A percentile compares a stretch with the other conserved stretches of the same genome.
These are phyloP conservation scores for Muricea muricata DNA, from an alignment of 92 coral and sea anemone species.

Conservation along the genomic window DNA sequence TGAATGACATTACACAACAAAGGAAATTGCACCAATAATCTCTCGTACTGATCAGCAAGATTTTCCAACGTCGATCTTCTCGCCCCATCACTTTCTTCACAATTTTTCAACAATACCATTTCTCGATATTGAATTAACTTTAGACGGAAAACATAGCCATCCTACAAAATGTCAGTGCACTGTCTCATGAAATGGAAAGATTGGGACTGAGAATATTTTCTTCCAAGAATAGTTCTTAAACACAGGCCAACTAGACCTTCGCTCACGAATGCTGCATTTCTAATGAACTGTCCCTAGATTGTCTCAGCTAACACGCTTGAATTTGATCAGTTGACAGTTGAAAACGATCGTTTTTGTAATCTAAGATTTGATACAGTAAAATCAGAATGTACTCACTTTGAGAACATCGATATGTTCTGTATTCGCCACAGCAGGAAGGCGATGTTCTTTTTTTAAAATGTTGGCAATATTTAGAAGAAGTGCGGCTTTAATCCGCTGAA, in stretches of 20 bases:
- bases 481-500: slow-evolving; percentile 89
- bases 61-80: slow-evolving; percentile 29
- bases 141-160: slow-evolving; percentile 87
- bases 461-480: slow-evolving; percentile 87
- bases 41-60: slow-evolving; percentile 60
- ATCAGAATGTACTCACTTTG: slow-evolving; percentile 70
- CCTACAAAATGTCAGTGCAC: no score
- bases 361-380: no score
- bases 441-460: slow-evolving; percentile 63
- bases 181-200: no score
- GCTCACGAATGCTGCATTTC: no score
- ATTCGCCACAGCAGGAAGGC: slow-evolving; percentile 79
- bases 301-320: no score
- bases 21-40: slow-evolving; percentile 76
- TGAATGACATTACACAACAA: slow-evolving; percentile 78
- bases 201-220: neutral
- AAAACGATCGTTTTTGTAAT: no score
- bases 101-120: slow-evolving; percentile 78
- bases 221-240: neutral
- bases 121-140: slow-evolving; percentile 91
- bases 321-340: no score
- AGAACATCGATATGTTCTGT: slow-evolving; percentile 79
- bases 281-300: no score
- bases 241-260: neutral
- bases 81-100: slow-evolving; percentile 47